Conservation (phyloP, 2,888 invertebrate species). For the Lithosia quadra region DNA sequence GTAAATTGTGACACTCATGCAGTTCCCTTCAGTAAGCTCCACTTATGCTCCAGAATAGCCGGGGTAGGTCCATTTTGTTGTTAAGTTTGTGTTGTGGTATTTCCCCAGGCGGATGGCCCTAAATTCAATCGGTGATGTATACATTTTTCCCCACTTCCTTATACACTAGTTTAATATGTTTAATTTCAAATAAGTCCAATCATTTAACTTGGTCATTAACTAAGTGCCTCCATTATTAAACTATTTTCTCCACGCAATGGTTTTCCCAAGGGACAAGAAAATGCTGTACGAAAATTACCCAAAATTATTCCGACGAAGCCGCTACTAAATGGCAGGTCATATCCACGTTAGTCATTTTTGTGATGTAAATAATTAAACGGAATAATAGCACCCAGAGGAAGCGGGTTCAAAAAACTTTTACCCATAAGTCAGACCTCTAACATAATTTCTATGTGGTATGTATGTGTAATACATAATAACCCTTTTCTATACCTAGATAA, state of each 20-base stretch:
- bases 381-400: no score
- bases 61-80: not conserved
- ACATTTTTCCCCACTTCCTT: not conserved
- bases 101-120: not conserved
- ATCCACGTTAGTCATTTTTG: no score
- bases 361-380: no score
- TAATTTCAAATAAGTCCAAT: not conserved
- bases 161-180: not conserved
- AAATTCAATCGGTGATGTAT: not conserved
- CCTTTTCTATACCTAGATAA: not conserved
- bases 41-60: not conserved
- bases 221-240: not conserved
- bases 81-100: not conserved
- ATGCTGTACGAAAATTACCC: not conserved
- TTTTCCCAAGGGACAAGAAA: constrained; percentile 2
- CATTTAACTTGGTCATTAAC: not conserved
- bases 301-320: not conserved
- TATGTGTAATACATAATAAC: not conserved
- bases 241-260: not conserved
- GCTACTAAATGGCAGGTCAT: no score
- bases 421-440: no score
- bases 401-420: no score
- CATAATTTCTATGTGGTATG: no score
- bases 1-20: no score
- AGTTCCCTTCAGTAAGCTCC: not conserved